Base-by-base conservation (phyloP, 53 echinoderm and acorn worm species). In the Stichopus horrens region DNA sequence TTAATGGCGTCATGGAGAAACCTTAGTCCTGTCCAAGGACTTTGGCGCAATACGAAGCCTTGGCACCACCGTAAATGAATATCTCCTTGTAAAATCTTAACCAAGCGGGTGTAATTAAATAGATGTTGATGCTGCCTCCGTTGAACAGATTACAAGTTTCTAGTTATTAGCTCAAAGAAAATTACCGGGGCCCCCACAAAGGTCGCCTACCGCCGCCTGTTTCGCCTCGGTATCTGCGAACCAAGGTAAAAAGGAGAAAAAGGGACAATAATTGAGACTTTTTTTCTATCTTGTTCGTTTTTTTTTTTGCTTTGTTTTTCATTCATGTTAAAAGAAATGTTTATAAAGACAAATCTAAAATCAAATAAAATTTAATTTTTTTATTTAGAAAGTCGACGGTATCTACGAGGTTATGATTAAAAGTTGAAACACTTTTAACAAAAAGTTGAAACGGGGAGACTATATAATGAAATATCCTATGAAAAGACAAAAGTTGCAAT, bases 11-110 rank as follows among this genome's bases (percentile, higher is more conserved):
- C 58, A n/a, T 57, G 22, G 58, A 56, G 81, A 81, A 81, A 81
- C 81, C 56, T 56, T 81, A 81, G 81, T 81, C 81, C 81, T 58
- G 81, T 81, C 81, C 81, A 81, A 81, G 81, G 81, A 81, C 57
- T 57, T 81, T 81, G 81, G 54, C 57, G 81, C 81, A 81, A 81
- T 81, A 57, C 21, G 81, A 81, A 81, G 11, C 81, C 81, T 81
- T 81, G 81, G 81, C 81, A 81, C 81, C 56, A 56, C 22, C n/a
- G 9, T 21, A 77, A 81, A 81, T 81, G 81, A 81, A 81, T 56
- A 81, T 81, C 81, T 81, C 81, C 81, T 81, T 81, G 81, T 81
- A 81, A 81, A 81, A 54, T 81, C 58, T 57, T 56, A 81, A 56
- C 81, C 56, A 81, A 56, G 81, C 57, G 56, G 58, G 81, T 81